A percentile compares a stretch with the other conserved stretches of the same genome.
Conservation (phyloP, 2,113 vertebrate species). For the Phocoena sinus region DNA sequence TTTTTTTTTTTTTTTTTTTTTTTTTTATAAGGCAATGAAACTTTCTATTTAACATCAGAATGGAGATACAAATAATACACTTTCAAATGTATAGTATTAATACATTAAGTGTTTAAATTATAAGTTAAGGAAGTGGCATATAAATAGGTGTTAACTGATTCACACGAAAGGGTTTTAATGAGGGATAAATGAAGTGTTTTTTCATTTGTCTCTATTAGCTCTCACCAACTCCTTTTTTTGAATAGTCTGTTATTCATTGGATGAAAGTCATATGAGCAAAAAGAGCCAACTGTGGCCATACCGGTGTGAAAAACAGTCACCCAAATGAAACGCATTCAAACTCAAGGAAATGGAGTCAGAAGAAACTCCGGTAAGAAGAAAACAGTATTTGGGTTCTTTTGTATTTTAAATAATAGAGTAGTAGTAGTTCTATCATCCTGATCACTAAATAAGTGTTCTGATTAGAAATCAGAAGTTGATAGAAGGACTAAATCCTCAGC, state of each 20-base stretch:
- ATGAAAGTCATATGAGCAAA: background rate
- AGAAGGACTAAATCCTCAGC: background rate
- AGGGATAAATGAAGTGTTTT: background rate
- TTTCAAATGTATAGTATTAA: background rate
- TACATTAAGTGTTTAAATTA: background rate
- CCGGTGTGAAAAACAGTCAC: background rate
- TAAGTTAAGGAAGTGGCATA: background rate
- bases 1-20: too few species aligned
- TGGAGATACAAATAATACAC: background rate
- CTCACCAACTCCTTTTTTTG: background rate
- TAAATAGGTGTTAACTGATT: background rate
- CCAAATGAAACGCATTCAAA: background rate
- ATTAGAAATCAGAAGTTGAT: conserved; percentile 9
- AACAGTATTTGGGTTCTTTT: background rate
- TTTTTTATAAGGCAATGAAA: background rate
- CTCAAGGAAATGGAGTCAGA: background rate
- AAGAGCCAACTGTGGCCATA: background rate
- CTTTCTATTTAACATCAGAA: background rate
- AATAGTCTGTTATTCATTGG: background rate
- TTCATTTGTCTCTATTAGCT: background rate
- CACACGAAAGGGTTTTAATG: background rate
- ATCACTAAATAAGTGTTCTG: background rate
- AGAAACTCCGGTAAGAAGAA: background rate
- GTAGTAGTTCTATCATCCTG: background rate
- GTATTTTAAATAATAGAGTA: background rate